phyloP scores from a whole-genome alignment of 2,113 vertebrate genomes.

The Cisticola juncidis region DNA sequence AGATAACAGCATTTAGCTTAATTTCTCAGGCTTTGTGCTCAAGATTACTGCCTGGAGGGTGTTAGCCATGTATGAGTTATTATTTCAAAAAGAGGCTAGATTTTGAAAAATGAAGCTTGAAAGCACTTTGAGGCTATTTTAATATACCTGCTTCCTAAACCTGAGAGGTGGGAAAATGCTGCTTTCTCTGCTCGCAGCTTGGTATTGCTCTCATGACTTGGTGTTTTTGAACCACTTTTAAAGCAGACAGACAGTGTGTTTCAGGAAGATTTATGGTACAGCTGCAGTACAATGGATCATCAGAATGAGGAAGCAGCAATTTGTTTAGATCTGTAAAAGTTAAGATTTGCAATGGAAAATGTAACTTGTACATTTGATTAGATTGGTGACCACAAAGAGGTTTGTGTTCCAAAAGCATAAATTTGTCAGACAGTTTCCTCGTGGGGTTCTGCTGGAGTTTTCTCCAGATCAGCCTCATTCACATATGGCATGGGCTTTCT shows the following conservation, averaged over 20 bases:
- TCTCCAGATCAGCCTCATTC: not conserved
- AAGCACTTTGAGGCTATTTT: not conserved
- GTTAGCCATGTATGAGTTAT: not conserved
- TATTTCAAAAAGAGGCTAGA: not conserved
- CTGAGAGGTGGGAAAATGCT: not conserved
- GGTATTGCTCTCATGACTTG: not conserved
- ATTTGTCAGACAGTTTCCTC: not conserved
- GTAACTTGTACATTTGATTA: not conserved
- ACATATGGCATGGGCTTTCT: not conserved
- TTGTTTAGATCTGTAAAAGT: not conserved
- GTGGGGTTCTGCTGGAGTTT: not conserved
- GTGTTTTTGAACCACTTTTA: not conserved
- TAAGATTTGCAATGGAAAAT: not conserved
- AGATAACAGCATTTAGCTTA: not conserved
- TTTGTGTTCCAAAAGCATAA: not conserved
- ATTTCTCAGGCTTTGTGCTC: not conserved
- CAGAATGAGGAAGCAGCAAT: not conserved
- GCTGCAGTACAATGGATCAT: not conserved
- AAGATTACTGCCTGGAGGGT: not conserved
- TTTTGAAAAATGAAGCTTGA: not conserved
- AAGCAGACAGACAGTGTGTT: not conserved
- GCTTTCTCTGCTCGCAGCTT: not conserved
- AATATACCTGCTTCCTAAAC: not conserved
- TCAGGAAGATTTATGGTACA: not conserved
- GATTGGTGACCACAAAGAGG: not conserved